Base-by-base conservation (phyloP, 2,113 vertebrate genomes). In the Lophius piscatorius region DNA sequence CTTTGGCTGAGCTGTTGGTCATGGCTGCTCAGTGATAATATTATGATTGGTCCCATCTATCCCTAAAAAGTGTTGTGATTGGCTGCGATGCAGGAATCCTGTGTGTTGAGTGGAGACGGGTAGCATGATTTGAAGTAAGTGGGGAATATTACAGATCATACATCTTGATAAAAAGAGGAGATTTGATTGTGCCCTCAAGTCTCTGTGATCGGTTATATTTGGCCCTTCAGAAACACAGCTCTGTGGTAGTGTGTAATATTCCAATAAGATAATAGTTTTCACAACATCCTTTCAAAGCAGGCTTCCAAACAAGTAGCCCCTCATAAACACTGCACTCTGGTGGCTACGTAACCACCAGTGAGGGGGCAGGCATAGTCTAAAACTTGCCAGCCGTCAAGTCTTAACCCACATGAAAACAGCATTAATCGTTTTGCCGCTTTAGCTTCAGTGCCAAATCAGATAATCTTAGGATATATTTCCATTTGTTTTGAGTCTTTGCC, bases 11-110 rank as follows among this genome's bases (percentile, higher is more conserved):
- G 71, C 31, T 17, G 58, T 75, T 51, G 56, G 62, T 61, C 56
- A 76, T 29, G 63, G 51, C 64, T 63, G 60, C 80, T 78, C 44
- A 13, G 54, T 28, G 33, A 76, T 76, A 79, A 69, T 80, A 64
- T 85, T 82, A 66, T 74, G 78, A 81, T 87, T 87, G 70, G 67
- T 67, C 42, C 52, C 17, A 57, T 71, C 63, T 49, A 40, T 76
- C 64, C 78, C 54, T 44, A 58, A 67, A 70, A 66, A 78, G 57
- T 75, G 67, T 79, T 89, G 76, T 79, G 72, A 86, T 82, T 86
- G 82, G 79, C 82, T 29, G 26, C 8, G 16, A 34, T 59, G 60
- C 77, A 84, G 68, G 69, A 84, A 80, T 83, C 41, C 59, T 0
- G 1, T 4, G 52, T 67, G 66, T 61, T 6, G 9, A 76, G 66